phyloP scores from a whole-genome alignment of 92 coral and sea anemone genomes.

The Meandrina meandrites region DNA sequence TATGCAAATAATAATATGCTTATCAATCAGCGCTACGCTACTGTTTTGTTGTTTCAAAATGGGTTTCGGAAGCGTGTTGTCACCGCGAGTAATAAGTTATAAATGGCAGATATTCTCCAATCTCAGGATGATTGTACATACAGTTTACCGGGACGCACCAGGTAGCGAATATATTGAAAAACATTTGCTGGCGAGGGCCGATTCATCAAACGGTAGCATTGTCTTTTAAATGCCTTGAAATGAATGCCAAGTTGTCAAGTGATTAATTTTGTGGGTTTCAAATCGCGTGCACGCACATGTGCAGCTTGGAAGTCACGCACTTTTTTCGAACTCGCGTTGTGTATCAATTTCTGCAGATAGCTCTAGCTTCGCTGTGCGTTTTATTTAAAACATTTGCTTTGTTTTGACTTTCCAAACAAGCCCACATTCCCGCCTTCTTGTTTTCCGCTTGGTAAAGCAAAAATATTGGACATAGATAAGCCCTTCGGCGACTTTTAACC shows the following conservation, averaged over 20 bases:
- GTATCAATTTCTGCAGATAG: not conserved
- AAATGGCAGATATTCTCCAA: slow-evolving; percentile 5
- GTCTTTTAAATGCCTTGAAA: not conserved
- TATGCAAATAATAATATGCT: slow-evolving; percentile 46
- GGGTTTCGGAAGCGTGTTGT: slow-evolving; percentile 28
- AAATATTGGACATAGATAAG: not conserved
- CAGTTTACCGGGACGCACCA: not conserved
- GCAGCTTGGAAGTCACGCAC: slow-evolving; percentile 1
- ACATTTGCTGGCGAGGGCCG: not conserved
- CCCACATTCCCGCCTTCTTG: slow-evolving; percentile 17
- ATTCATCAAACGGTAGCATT: not conserved
- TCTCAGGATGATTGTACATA: not conserved
- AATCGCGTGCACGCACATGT: not conserved
- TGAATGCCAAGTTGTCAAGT: not conserved
- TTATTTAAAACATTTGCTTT: not conserved
- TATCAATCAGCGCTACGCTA: slow-evolving; percentile 41
- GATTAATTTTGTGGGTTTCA: slow-evolving; percentile 2
- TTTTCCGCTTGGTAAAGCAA: slow-evolving; percentile 8
- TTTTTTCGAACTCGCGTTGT: not conserved
- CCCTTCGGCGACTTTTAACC: not conserved
- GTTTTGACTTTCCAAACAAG: not conserved
- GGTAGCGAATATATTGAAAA: not conserved
- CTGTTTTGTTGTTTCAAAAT: slow-evolving; percentile 43
- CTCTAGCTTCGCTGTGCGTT: not conserved
- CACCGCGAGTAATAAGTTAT: not conserved